Conservation (phyloP, 2,113 vertebrate genomes). For the Microcebus murinus region DNA sequence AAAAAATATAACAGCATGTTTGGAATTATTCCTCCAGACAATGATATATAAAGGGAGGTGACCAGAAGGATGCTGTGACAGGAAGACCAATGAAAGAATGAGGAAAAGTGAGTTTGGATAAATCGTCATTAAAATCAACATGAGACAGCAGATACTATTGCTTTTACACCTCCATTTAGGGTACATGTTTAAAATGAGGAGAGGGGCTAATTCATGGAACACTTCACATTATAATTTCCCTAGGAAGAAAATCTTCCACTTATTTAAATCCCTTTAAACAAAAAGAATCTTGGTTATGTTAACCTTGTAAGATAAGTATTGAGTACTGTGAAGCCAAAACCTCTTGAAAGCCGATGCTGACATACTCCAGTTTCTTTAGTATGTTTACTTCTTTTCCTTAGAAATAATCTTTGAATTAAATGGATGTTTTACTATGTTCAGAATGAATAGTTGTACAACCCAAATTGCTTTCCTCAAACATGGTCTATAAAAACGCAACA, state of each 20-base stretch:
- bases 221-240: neutral
- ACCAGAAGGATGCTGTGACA: neutral
- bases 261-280: constrained; percentile 14
- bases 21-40: constrained; percentile 13
- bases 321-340: neutral
- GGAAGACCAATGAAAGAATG: neutral
- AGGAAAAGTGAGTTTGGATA: neutral
- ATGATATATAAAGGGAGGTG: neutral
- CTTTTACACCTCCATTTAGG: neutral
- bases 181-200: neutral
- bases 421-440: constrained; percentile 3
- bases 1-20: neutral
- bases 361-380: neutral
- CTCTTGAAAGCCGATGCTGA: neutral
- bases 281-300: neutral
- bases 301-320: neutral
- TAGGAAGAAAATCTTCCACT: neutral
- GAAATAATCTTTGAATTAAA: constrained; percentile 55
- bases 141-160: neutral
- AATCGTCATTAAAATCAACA: neutral
- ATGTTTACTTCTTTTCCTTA: constrained; percentile 22
- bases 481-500: constrained; percentile 68
- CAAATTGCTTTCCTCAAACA: constrained; percentile 43
- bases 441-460: constrained; percentile 34
- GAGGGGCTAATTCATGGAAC: constrained; percentile 36